These are phyloP conservation scores for Netelia virgata DNA, from an alignment of 2,888 invertebrate genomes.

Conservation along the genomic window DNA sequence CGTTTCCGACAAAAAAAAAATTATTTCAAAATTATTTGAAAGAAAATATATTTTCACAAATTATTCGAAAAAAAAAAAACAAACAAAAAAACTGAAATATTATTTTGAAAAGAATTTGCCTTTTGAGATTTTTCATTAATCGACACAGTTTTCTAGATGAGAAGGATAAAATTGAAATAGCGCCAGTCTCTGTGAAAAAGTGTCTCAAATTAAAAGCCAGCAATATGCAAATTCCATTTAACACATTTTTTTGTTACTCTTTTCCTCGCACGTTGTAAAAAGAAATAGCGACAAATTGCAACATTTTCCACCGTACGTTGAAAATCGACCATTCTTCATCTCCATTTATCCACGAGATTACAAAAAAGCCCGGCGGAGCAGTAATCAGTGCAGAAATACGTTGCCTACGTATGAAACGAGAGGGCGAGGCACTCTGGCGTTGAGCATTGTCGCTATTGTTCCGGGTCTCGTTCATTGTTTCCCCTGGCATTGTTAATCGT, in stretches of 20 bases:
- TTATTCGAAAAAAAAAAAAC: not conserved
- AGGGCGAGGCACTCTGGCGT: conserved; percentile 66
- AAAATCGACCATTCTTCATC: conserved; percentile 20
- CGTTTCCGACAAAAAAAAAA: not conserved
- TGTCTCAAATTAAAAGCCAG: not conserved
- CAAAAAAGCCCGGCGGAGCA: conserved; percentile 56
- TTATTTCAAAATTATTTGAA: not conserved
- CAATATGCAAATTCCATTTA: not conserved
- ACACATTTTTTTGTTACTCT: too few species aligned
- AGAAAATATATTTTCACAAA: not conserved
- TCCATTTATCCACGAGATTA: conserved; percentile 45
- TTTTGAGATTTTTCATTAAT: not conserved
- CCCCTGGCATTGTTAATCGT: conserved; percentile 80
- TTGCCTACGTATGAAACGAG: conserved; percentile 60
- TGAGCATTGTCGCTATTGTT: conserved; percentile 77
- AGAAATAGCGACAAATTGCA: not conserved
- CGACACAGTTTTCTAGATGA: not conserved
- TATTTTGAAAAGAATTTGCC: not conserved
- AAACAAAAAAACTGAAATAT: not conserved
- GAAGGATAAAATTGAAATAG: not conserved
- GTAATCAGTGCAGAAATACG: conserved; percentile 79
- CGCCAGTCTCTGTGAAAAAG: not conserved
- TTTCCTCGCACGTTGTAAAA: not conserved
- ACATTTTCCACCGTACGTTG: conserved; percentile 8
- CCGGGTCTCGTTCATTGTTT: conserved; percentile 79